Evolutionary conservation across 53 echinoderm and acorn worm species (phyloP).

Genomic region (Arbacia lixula): DNA sequence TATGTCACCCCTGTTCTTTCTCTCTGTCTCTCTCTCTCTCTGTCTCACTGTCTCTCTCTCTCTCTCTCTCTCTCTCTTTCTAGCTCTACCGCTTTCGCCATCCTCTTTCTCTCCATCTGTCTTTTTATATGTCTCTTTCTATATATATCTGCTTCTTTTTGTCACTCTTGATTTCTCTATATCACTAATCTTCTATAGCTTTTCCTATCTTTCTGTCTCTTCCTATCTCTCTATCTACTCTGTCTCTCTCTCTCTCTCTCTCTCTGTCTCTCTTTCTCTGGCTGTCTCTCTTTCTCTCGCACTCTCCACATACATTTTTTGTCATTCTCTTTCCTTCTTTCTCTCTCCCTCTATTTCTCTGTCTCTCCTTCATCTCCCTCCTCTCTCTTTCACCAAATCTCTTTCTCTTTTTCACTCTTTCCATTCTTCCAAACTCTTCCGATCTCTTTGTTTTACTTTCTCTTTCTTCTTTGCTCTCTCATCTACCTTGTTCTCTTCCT

Average conservation of each 20-base stretch:
- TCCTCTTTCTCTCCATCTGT: neutral
- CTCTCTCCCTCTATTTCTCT: neutral
- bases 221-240: neutral
- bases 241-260: neutral
- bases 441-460: no score
- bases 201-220: neutral
- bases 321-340: neutral
- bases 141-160: neutral
- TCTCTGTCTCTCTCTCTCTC: neutral
- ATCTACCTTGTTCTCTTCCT: no score
- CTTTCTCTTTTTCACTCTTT: neutral
- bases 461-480: no score
- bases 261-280: neutral
- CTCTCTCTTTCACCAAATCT: neutral
- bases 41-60: neutral
- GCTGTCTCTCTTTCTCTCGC: neutral
- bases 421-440: no score
- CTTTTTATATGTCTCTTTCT: neutral
- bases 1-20: neutral
- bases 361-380: neutral
- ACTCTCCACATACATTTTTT: neutral
- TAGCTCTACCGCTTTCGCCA: neutral
- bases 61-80: neutral
- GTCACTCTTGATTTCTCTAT: neutral
- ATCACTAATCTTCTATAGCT: neutral